Evolutionary conservation across 2,797 vertebrate genomes (phyloP), one percentile per base, ranked within the genome.

Genomic region (Luscinia megarhynchos): DNA sequence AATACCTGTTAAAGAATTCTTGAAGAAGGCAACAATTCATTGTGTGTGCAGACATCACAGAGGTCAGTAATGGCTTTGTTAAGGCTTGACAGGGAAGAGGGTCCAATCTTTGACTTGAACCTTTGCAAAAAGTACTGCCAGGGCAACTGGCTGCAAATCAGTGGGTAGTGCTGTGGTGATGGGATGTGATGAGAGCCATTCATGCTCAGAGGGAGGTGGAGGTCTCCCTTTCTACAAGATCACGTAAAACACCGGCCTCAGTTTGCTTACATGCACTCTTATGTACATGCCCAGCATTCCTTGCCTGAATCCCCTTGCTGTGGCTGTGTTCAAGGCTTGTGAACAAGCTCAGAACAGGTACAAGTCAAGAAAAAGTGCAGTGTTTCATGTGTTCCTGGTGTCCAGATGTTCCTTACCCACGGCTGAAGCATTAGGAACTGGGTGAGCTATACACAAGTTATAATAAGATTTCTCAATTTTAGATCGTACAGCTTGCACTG

Each of bases 381-480:
- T 23, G 38, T 54, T 54, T 54, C 18, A 38, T 75, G 17, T 29
- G 26, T 27, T 84, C 45, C 38, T 9, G 29, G 64, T n/a, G 32
- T 70, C 92, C 69, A 92, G 64, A 73, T 76, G 34, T 79, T 89
- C 68, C 19, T 87, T 72, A n/a, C 36, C 27, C 34, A 53, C 34
- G 62, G 46, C 26, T 54, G 36, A 45, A 50, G 45, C 41, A n/a
- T 29, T 72, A 38, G 66, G 55, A 22, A 23, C 51, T 48, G 62
- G 51, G 40, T 74, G 45, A 90, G 69, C 30, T 61, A n/a, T 50
- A 74, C 24, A 1, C 27, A 84, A 75, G 18, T 85, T 80, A 72
- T 30, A 89, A n/a, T 29, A 70, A 89, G 85, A 91, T 90, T 94
- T 93, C 70, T 84, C 59, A 88, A 0, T 69, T 92, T 95, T 79